Conservation (phyloP, 2,113 vertebrate genomes). For the Equus quagga region DNA sequence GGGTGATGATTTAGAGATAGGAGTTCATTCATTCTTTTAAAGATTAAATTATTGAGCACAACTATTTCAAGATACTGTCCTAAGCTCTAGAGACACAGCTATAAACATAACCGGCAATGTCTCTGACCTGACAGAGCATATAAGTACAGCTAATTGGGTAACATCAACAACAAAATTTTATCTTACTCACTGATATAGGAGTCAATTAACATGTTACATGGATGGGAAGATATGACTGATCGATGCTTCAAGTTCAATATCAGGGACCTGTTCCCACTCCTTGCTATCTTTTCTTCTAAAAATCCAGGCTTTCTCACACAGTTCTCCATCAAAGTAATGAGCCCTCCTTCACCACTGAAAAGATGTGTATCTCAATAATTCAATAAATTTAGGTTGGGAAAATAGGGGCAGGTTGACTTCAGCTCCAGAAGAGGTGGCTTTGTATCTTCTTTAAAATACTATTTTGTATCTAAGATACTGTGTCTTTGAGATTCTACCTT, state of each 20-base stretch:
- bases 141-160: not conserved
- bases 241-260: not conserved
- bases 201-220: not conserved
- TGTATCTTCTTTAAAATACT: not conserved
- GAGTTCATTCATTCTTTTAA: not conserved
- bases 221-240: not conserved
- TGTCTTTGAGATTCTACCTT: not conserved
- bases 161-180: not conserved
- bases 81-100: not conserved
- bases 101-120: not conserved
- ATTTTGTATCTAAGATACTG: not conserved
- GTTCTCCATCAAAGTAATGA: not conserved
- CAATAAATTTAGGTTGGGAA: not conserved
- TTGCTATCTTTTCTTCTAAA: not conserved
- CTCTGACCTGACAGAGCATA: not conserved
- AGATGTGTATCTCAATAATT: not conserved
- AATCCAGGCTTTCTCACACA: not conserved
- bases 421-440: not conserved
- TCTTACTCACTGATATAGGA: not conserved
- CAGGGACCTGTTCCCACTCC: not conserved
- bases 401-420: not conserved
- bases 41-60: not conserved
- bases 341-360: not conserved
- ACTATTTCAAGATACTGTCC: not conserved
- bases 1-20: not conserved